Evolutionary conservation across 1,140 invertebrate species (phyloP).

Genomic region (Drosophila eugracilis): DNA sequence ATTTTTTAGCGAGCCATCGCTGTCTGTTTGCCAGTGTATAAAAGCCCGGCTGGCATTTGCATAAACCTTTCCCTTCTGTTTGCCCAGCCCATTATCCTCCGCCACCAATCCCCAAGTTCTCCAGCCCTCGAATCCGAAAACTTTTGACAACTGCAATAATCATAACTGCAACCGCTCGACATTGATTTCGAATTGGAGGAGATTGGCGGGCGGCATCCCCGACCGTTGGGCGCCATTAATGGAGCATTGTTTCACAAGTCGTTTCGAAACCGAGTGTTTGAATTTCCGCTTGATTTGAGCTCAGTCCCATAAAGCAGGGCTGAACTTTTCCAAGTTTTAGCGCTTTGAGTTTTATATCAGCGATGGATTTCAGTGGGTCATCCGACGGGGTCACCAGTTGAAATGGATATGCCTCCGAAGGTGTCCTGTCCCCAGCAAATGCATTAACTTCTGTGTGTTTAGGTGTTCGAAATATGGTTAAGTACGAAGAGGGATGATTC

Average conservation of each 20-base stretch:
- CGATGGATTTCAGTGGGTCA: conserved; percentile 56
- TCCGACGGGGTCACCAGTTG: conserved; percentile 45
- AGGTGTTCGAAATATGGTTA: conserved; percentile 42
- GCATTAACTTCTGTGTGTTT: conserved; percentile 58
- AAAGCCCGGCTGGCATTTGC: conserved; percentile 63
- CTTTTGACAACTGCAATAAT: conserved; percentile 78
- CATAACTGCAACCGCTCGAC: conserved; percentile 72
- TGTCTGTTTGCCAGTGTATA: conserved; percentile 69
- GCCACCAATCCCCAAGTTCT: conserved; percentile 5
- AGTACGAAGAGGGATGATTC: conserved; percentile 1
- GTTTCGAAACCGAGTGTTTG: conserved; percentile 38
- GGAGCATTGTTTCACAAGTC: conserved; percentile 72
- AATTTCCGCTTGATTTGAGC: conserved; percentile 72
- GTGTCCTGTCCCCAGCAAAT: conserved; percentile 35
- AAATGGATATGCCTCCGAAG: conserved; percentile 62
- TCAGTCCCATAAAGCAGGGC: conserved; percentile 61
- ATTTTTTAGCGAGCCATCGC: conserved; percentile 77
- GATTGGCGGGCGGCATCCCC: conserved; percentile 57
- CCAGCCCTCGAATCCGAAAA: conserved; percentile 27
- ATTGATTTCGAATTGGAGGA: conserved; percentile 70
- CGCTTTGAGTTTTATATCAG: conserved; percentile 65
- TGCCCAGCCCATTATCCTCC: conserved; percentile 46
- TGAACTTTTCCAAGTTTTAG: conserved; percentile 53
- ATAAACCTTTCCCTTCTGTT: conserved; percentile 67
- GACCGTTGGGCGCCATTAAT: conserved; percentile 66